A percentile compares a stretch with the other conserved stretches of the same genome.
phyloP scores from a whole-genome alignment of 1,140 invertebrate genomes.

The Sitodiplosis mosellana region DNA sequence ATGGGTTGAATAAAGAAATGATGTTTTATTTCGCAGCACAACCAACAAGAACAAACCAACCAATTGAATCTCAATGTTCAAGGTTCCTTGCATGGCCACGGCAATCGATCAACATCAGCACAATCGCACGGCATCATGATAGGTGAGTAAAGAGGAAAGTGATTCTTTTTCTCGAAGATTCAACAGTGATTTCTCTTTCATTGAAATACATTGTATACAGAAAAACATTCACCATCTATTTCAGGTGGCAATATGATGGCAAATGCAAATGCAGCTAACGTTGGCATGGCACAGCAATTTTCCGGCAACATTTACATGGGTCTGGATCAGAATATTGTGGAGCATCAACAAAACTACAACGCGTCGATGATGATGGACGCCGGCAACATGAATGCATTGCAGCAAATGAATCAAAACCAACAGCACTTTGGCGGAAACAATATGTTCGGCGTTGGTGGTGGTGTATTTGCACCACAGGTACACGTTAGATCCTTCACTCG shows the following conservation, averaged over 20 bases:
- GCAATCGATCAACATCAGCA: not conserved
- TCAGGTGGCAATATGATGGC: constrained; percentile 25
- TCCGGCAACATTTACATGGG: not conserved
- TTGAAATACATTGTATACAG: too few relatives aligned
- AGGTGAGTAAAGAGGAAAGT: too few relatives aligned
- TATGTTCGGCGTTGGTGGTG: too few relatives aligned
- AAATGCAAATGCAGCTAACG: not conserved
- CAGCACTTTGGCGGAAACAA: not conserved
- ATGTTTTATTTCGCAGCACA: constrained; percentile 6
- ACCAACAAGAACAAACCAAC: constrained; percentile 15
- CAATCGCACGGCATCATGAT: too few relatives aligned
- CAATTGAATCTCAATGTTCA: constrained; percentile 19
- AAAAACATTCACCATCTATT: too few relatives aligned
- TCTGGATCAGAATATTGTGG: not conserved
- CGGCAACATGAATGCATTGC: constrained; percentile 2
- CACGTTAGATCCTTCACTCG: too few relatives aligned
- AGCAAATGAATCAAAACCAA: constrained; percentile 9
- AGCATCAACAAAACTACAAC: not conserved
- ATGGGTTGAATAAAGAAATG: too few relatives aligned
- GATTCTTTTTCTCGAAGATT: too few relatives aligned
- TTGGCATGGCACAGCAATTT: too few relatives aligned
- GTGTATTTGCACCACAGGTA: constrained; percentile 25
- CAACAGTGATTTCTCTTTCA: too few relatives aligned
- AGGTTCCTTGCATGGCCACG: constrained; percentile 22
- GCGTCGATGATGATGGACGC: constrained; percentile 6